Base-by-base conservation (phyloP, 2,113 vertebrate species). In the Trichechus manatus region DNA sequence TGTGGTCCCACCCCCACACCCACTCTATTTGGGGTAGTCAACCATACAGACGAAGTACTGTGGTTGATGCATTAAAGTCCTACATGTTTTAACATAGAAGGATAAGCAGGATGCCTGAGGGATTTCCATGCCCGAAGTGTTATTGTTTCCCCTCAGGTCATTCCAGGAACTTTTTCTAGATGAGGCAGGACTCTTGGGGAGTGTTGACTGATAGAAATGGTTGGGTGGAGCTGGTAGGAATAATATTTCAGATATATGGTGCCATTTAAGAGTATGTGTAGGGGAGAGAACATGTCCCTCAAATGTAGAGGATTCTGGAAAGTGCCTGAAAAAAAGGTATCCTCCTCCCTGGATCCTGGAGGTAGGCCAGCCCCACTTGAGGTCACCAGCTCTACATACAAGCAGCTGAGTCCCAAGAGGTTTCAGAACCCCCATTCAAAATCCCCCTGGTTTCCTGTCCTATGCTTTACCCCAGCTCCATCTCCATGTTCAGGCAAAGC, bases 401-500 rank as follows among this genome's bases (percentile, higher is more conserved):
- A 78, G 15, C 15, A 72, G 3, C 68, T 63, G 68, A 61, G 44
- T 9, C 85, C 23, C 81, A 44, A 66, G 63, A 13, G 11, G 42
- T 47, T 77, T 92, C 53, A n/a, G 39, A 77, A 72, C 2, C 75
- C 68, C 72, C 22, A 9, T 81, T 93, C 91, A 53, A 82, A 93
- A 78, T 70, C 56, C 11, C 68, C 36, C 74, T 9, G 33, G 39
- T 47, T 90, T 91, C 89, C 75, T 95, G 95, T 95, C 89, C 91
- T 22, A 0, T 85, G 64, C 80, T 85, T 93, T 15, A 87, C 89
- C 87, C 87, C 23, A 74, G 42, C 87, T 89, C 86, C 59, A 19
- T 82, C 93, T 82, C 97, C 93, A 66, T 91, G 94, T 87, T 96
- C 92, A 96, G 91, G 89, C 96, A 96, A 96, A 97, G 97, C 96